These are phyloP conservation scores for Syrphus vitripennis DNA, from an alignment of 2,888 invertebrate species.

Conservation along the genomic window DNA sequence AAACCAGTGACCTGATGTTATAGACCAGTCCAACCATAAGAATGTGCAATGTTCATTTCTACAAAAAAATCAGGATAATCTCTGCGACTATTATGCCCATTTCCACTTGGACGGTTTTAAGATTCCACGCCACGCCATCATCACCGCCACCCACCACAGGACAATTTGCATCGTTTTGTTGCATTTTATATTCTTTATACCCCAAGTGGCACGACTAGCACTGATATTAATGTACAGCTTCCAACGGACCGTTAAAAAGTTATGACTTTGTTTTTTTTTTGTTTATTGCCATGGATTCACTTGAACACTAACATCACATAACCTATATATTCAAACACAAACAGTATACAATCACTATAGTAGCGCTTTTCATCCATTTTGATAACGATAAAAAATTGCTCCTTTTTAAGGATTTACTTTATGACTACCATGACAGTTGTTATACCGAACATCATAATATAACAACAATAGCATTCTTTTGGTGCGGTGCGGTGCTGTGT, in stretches of 20 bases:
- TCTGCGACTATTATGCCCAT: conserved; percentile 63
- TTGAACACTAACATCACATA: conserved; percentile 26
- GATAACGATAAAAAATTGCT: conserved; percentile 67
- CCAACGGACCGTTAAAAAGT: conserved; percentile 69
- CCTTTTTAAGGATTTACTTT: conserved; percentile 71
- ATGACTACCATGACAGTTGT: conserved; percentile 58
- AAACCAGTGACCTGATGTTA: conserved; percentile 62
- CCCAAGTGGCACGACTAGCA: conserved; percentile 31
- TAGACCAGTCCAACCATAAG: conserved; percentile 17
- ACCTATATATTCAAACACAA: not conserved
- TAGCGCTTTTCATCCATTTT: conserved; percentile 31
- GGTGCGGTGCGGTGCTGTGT: conserved; percentile 16
- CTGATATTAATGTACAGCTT: conserved; percentile 19
- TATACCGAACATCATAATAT: conserved; percentile 32
- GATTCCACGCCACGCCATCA: too few relatives aligned
- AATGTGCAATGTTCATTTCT: not conserved
- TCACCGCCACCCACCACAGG: too few relatives aligned
- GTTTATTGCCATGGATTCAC: conserved; percentile 67
- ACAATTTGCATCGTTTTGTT: conserved; percentile 67
- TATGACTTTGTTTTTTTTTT: conserved; percentile 69
- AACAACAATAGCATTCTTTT: conserved; percentile 36
- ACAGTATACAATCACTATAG: not conserved
- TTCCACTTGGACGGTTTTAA: conserved; percentile 63
- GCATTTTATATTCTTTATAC: conserved; percentile 47
- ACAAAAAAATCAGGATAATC: conserved; percentile 51